A percentile compares a stretch with the other conserved stretches of the same genome.
These are phyloP conservation scores for Melanocharis versteri DNA, from an alignment of 2,113 vertebrate species.

Conservation along the genomic window DNA sequence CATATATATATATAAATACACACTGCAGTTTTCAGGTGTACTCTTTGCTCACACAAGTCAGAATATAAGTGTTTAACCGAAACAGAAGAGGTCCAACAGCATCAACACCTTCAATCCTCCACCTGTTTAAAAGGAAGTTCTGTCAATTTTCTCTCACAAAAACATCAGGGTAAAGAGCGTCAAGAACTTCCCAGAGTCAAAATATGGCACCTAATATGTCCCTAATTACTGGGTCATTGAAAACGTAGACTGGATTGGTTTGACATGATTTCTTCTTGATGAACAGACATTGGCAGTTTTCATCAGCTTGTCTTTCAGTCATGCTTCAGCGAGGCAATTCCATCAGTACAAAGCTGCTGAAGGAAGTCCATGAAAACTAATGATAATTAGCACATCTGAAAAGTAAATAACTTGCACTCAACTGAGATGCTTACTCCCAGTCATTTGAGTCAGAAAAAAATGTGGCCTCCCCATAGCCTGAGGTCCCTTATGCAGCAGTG, in stretches of 20 bases:
- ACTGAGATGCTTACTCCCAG: neutral
- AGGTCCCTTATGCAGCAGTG: neutral
- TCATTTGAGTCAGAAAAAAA: neutral
- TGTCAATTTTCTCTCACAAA: neutral
- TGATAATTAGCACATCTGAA: neutral
- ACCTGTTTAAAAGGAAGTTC: neutral
- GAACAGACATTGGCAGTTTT: neutral
- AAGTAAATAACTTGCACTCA: neutral
- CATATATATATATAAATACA: neutral
- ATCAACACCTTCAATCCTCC: neutral
- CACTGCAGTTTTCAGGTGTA: neutral
- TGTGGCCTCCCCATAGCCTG: neutral
- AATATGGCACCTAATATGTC: neutral
- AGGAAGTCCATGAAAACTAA: neutral
- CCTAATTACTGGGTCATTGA: neutral
- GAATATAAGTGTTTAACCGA: neutral
- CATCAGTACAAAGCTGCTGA: neutral
- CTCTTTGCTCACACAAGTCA: neutral
- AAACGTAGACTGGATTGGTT: neutral
- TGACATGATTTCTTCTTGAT: neutral
- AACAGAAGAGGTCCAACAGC: neutral
- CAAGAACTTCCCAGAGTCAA: neutral
- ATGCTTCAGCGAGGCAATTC: neutral
- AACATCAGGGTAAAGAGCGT: neutral
- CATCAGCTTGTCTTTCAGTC: neutral